Evolutionary conservation across 2,888 invertebrate species (phyloP), one percentile per base, ranked within the genome.

Genomic region (Alentia gelatinosa): DNA sequence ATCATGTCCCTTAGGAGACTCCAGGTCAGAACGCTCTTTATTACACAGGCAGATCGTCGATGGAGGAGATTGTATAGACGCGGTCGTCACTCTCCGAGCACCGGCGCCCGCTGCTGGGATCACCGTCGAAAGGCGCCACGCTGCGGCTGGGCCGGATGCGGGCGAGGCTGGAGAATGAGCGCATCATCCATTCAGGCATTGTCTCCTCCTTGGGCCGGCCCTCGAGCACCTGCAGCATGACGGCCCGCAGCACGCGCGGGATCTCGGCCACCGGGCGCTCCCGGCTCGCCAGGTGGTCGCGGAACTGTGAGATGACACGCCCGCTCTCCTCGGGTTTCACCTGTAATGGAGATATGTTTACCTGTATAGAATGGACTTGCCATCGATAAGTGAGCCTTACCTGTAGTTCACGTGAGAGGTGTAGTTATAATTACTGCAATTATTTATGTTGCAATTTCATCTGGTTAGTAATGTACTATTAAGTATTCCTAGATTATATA

Each of bases 281-380:
- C 15, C 86, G 94, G n/a, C 84, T 39, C 30, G 89, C 33, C 23
- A 95, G 63, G 9, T 94, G 92, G 91, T 95, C 95, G 30, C 95
- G 92, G 92, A 96, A 95, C 37, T 93, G 90, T 15, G 93, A 91
- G 39, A 95, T 94, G 50, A 96, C 93, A 90, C 92, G 93, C 15
- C 94, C 94, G 90, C 94, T 94, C 91, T 96, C 96, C n/a, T 90
- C 90, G 19, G 95, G 93, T 90, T 94, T 93, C 12, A 96, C 94
- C 92, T 95, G 93, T 68, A 74, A 74, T 0, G 42, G 5, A 83
- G 39, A 0, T 23, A 75, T n/a, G n/a, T n/a, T n/a, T n/a, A n/a
- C n/a, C n/a, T n/a, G n/a, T n/a, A n/a, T n/a, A n/a, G n/a, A n/a
- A n/a, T n/a, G n/a, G n/a, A n/a, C n/a, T n/a, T n/a, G n/a, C n/a